Evolutionary conservation across 2,113 vertebrate species (phyloP).

Genomic region (Carassius carassius): DNA sequence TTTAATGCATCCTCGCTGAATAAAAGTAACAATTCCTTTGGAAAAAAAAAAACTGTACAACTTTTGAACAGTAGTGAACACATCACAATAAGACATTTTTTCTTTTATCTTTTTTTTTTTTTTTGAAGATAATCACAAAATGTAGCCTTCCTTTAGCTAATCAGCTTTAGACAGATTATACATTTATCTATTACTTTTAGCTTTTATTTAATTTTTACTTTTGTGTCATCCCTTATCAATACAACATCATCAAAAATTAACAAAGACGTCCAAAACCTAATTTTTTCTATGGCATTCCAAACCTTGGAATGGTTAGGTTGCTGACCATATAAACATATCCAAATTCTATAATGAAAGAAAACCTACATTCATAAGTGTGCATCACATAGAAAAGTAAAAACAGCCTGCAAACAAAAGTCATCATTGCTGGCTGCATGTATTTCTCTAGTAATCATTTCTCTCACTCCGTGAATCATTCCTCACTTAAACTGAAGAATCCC

Average conservation of each 20-base stretch:
- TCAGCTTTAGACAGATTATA: background rate
- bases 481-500: background rate
- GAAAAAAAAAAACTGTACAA: background rate
- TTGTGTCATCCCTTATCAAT: background rate
- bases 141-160: background rate
- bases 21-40: background rate
- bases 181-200: background rate
- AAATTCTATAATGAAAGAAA: background rate
- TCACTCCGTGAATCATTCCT: background rate
- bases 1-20: background rate
- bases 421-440: background rate
- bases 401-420: background rate
- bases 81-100: background rate
- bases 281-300: background rate
- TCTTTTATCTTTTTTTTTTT: background rate
- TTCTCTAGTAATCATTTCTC: background rate
- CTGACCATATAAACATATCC: background rate
- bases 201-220: background rate
- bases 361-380: background rate
- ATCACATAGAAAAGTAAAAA: background rate
- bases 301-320: background rate
- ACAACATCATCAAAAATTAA: background rate
- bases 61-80: background rate
- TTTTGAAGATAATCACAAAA: background rate
- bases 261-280: background rate